Conservation (phyloP, 2,797 vertebrate genomes). For the Chelon labrosus region DNA sequence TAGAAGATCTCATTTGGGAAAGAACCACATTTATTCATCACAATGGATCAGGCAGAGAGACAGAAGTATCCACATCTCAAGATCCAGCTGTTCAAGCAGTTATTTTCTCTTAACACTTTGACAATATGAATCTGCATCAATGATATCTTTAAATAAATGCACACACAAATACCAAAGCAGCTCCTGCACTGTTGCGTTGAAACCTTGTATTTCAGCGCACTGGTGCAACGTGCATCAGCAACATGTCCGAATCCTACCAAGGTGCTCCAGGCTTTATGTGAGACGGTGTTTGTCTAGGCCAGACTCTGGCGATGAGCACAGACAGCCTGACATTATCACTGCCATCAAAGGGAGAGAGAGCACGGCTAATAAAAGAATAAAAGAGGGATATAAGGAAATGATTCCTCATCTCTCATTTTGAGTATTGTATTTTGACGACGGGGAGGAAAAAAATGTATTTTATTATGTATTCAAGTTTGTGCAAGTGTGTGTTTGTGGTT, state of each 20-base stretch:
- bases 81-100: too few species aligned
- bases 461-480: conserved; percentile 20
- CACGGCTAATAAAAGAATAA: conserved; percentile 1
- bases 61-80: background rate
- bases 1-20: background rate
- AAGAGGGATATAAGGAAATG: background rate
- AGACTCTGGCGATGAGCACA: background rate
- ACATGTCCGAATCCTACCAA: background rate
- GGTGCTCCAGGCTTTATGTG: background rate
- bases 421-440: conserved; percentile 26
- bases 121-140: background rate
- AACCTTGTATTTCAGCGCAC: background rate
- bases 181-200: background rate
- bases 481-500: conserved; percentile 30
- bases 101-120: background rate
- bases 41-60: too few species aligned
- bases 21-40: too few species aligned
- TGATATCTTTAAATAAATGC: background rate
- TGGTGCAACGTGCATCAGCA: background rate
- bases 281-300: background rate
- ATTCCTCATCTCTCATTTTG: background rate
- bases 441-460: conserved; percentile 22
- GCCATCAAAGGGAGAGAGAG: conserved; percentile 16
- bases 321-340: background rate
- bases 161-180: background rate